Conservation (phyloP, 1,140 invertebrate species). For the Argopecten irradians region DNA sequence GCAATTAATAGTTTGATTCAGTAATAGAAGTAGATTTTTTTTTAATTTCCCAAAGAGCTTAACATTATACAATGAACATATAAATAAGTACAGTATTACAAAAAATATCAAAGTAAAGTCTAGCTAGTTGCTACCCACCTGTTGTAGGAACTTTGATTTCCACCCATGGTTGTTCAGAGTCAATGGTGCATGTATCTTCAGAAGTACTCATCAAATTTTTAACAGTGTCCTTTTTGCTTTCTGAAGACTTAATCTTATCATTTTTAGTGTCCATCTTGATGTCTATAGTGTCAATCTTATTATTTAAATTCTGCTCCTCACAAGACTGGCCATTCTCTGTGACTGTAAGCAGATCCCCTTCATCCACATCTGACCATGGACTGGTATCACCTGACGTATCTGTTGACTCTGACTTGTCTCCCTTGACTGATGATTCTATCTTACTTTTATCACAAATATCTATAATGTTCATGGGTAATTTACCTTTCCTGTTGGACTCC, state of each 20-base stretch:
- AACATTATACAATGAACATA: too few species aligned
- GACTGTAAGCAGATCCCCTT: slow-evolving; percentile 16
- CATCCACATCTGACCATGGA: slow-evolving; percentile 34
- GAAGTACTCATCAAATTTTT: too few species aligned
- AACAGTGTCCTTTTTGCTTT: too few species aligned
- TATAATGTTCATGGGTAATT: not conserved
- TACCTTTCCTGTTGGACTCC: not conserved
- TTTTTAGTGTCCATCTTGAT: not conserved
- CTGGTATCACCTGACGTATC: not conserved
- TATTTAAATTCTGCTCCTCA: not conserved
- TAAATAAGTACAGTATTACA: not conserved
- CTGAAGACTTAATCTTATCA: too few species aligned
- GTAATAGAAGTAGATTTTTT: too few species aligned
- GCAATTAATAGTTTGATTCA: too few species aligned
- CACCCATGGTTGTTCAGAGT: slow-evolving; percentile 33
- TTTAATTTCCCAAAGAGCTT: too few species aligned
- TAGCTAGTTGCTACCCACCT: too few species aligned
- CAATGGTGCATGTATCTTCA: too few species aligned
- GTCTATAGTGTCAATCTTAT: not conserved
- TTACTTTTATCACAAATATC: not conserved
- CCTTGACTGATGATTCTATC: not conserved
- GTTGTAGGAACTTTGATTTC: slow-evolving; percentile 43
- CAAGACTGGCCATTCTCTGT: not conserved
- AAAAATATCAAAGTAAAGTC: not conserved
- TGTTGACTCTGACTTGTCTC: not conserved